Base-by-base conservation (phyloP, 2,888 invertebrate genomes). In the Calameuta filiformis region DNA sequence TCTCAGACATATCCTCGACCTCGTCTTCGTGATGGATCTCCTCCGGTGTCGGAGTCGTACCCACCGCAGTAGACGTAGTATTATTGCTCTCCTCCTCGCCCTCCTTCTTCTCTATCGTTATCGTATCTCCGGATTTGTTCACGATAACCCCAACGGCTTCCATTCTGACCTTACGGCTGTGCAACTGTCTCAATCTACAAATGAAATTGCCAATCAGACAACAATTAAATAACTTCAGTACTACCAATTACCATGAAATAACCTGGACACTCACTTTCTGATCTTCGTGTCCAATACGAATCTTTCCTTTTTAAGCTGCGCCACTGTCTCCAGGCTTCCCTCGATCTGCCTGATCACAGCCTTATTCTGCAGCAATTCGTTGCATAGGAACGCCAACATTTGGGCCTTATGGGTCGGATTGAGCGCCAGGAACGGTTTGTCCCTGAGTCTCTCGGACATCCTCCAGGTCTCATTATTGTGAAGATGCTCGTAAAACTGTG, bases 211-310 rank as follows among this genome's bases (percentile, higher is more conserved):
- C 9, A 56, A 56, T 56, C 23, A 56, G 56, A 56, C 9, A 9
- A 56, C 23, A 56, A 23, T 23, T 23, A 23, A 23, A 23, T 56
- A 56, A 23, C 56, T 9, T 23, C 23, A 9, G 1, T 23, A 56
- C 56, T 23, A 9, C 9, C 9, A 56, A 9, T 56, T 9, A 56
- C 23, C 56, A 56, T 4, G 4, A 81, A 78, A 35, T 77, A 34
- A 74, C 69, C 15, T 76, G 79, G 23, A 80, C 81, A 94, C 95
- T 92, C 92, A 97, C 95, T 98, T 98, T 89, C 98, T 94, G 74
- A 98, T 95, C 93, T 98, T 97, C 89, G 97, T 97, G 89, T 99
- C 99, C 87, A 98, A 94, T 80, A 98, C 94, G 94, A 98, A 98
- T 85, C 98, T 95, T 89, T 99, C 98, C 87, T 98, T 96, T 89